Evolutionary conservation across 2,888 invertebrate genomes (phyloP), one percentile per base, ranked within the genome.

Genomic region (Morpho deidamia): DNA sequence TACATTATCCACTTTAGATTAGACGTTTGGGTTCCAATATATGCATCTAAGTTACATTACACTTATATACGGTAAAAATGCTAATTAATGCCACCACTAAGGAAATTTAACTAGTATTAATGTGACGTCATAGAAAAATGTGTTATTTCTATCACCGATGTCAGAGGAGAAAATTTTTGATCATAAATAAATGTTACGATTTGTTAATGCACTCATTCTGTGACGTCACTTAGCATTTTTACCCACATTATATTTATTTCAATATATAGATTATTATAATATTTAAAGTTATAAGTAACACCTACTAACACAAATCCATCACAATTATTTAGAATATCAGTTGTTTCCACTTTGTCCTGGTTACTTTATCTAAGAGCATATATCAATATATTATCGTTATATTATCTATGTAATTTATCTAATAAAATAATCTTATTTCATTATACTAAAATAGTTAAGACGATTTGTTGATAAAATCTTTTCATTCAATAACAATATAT

Each of bases 271-370:
- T 58, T 60, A 63, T 64, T 67, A 61, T 60, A 68, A 56, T 56
- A 62, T 66, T 65, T 64, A 70, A 72, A 67, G 68, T 72, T 76
- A 76, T 69, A 61, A 70, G 72, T 83, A 76, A 72, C 72, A 75
- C 64, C 66, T 68, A 67, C 83, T 87, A 87, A 86, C 81, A 81
- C 83, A 86, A 83, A 85, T 84, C 83, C 86, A 89, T 89, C 89
- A 89, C 89, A 89, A 83, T 89, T 73, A 76, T 89, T 89, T 89
- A 89, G 89, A 89, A 89, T 89, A 89, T 89, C 83, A 82, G 89
- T 88, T 88, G 73, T 77, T 76, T 77, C 81, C 76, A 60, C 78
- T 85, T 88, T 85, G 81, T 79, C 83, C 76, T 75, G 72, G 62
- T 76, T 75, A 67, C 57, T 52, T 57, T 54, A 70, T 73, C 44